Evolutionary conservation across 2,113 vertebrate genomes (phyloP).

Genomic region (pig (Sus scrofa)): DNA sequence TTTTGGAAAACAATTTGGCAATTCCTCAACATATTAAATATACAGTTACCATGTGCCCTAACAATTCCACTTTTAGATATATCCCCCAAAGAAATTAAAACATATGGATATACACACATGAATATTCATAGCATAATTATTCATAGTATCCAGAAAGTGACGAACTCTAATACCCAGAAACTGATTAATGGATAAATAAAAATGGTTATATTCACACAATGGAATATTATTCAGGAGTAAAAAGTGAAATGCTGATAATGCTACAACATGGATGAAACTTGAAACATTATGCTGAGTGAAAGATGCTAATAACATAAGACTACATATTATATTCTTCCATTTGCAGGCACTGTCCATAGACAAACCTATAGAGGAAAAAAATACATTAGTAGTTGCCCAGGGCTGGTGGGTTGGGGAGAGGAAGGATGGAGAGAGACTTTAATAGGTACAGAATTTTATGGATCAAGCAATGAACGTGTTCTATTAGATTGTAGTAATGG

Average conservation of each 20-base stretch:
- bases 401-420: not conserved
- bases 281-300: not conserved
- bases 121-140: not conserved
- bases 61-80: not conserved
- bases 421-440: not conserved
- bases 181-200: not conserved
- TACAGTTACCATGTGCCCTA: not conserved
- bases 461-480: not conserved
- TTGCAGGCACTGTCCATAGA: not conserved
- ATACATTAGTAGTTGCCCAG: not conserved
- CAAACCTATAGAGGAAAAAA: not conserved
- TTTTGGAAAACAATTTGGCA: not conserved
- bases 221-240: not conserved
- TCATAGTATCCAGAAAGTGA: not conserved
- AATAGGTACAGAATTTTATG: not conserved
- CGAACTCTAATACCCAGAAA: not conserved
- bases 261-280: not conserved
- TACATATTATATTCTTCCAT: not conserved
- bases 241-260: not conserved
- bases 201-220: not conserved
- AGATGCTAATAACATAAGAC: not conserved
- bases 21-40: not conserved
- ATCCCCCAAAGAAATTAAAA: slow-evolving; percentile 8
- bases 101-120: not conserved
- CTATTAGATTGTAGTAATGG: not conserved